Percentiles rank a stretch among this genome's conserved stretches.
These are phyloP conservation scores for Fistularia commersonii DNA, from an alignment of 2,797 vertebrate species.

Conservation along the genomic window DNA sequence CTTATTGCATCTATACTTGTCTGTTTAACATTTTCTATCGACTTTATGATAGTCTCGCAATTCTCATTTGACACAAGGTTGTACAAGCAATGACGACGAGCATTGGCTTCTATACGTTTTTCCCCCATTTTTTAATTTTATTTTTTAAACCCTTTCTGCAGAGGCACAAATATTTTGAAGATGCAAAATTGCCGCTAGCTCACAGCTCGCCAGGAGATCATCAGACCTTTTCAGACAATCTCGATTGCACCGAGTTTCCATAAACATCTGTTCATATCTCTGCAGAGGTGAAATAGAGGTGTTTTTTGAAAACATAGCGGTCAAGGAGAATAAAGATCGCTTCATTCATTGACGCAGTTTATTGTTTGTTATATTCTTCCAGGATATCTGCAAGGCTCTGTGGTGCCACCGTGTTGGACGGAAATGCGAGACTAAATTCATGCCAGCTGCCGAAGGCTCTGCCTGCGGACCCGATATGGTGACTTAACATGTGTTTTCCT, in stretches of 20 bases:
- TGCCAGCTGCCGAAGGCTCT: slow-evolving; percentile 92
- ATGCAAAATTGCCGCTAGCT: no score
- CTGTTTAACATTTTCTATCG: not conserved
- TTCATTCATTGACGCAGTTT: slow-evolving; percentile 3
- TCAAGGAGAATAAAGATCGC: slow-evolving; percentile 18
- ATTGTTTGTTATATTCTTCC: slow-evolving; percentile 21
- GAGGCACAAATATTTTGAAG: no score
- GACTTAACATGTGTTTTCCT: slow-evolving; percentile 50
- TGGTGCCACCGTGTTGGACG: slow-evolving; percentile 90
- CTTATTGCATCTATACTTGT: slow-evolving; percentile 3
- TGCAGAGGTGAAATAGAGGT: slow-evolving; percentile 32
- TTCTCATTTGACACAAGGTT: not conserved
- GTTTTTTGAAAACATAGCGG: slow-evolving; percentile 19
- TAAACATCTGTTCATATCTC: slow-evolving; percentile 17
- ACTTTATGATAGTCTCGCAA: not conserved
- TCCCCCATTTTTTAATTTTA: no score
- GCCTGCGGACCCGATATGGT: slow-evolving; percentile 87
- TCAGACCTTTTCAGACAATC: no score
- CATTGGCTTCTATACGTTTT: no score
- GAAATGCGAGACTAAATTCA: slow-evolving; percentile 94
- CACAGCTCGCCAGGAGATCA: no score
- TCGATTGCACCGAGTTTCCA: no score
- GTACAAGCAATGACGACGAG: no score
- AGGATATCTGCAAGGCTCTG: slow-evolving; percentile 93
- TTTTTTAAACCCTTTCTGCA: no score